These are phyloP conservation scores for Sinonovacula constricta DNA, from an alignment of 1,140 invertebrate genomes.

Conservation along the genomic window DNA sequence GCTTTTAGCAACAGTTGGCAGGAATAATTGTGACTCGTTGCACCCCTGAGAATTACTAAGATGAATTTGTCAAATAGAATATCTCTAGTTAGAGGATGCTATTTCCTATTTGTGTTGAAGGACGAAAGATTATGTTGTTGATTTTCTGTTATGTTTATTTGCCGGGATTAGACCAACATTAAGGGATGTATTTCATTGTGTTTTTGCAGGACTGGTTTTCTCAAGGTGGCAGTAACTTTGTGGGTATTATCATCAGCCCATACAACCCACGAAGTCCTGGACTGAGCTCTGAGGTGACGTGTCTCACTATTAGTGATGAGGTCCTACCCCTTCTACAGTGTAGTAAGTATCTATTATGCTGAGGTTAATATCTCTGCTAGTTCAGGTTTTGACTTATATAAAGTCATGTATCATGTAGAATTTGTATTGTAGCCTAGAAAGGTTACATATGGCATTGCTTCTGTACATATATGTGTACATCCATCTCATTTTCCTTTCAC, in stretches of 20 bases:
- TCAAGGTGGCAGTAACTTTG: conserved; percentile 80
- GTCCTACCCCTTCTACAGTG: conserved; percentile 53
- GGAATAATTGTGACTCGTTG: background rate
- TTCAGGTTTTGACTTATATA: too few relatives aligned
- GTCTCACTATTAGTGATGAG: conserved; percentile 69
- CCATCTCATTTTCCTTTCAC: too few relatives aligned
- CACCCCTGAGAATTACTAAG: background rate
- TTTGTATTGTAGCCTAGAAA: too few relatives aligned
- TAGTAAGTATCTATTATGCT: conserved; percentile 70
- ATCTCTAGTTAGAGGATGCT: background rate
- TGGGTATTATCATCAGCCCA: conserved; percentile 82
- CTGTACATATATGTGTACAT: too few relatives aligned
- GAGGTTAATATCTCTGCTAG: too few relatives aligned
- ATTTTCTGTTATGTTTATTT: background rate
- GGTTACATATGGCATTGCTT: too few relatives aligned
- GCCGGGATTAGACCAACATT: background rate
- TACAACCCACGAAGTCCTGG: conserved; percentile 74
- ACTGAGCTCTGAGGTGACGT: conserved; percentile 67
- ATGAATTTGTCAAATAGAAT: background rate
- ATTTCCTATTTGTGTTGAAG: background rate
- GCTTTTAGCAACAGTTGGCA: too few relatives aligned
- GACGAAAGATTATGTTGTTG: background rate
- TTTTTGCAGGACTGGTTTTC: conserved; percentile 81
- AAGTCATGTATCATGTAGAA: too few relatives aligned
- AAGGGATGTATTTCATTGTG: conserved; percentile 7